Conservation (phyloP, 2,888 invertebrate genomes). For the Alsophila aescularia region DNA sequence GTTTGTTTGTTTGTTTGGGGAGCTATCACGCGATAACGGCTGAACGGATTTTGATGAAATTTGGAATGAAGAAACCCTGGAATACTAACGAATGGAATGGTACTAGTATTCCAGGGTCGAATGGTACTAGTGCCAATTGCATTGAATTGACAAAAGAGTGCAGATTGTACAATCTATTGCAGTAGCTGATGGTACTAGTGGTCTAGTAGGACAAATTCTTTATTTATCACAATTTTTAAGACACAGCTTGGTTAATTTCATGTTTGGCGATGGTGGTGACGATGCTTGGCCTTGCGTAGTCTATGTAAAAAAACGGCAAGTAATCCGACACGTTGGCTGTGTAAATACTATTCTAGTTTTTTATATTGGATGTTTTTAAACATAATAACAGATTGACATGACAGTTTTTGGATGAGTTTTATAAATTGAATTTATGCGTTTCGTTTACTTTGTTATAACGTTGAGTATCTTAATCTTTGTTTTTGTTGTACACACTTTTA, state of each 20-base stretch:
- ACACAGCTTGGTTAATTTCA: slow-evolving; percentile 70
- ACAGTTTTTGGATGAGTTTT: slow-evolving; percentile 17
- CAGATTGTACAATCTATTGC: too few species aligned
- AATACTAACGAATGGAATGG: too few species aligned
- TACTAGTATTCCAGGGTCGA: too few species aligned
- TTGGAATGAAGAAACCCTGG: too few species aligned
- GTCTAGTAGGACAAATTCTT: slow-evolving; percentile 52
- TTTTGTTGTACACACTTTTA: slow-evolving; percentile 1
- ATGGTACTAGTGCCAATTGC: too few species aligned
- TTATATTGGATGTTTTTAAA: slow-evolving; percentile 25
- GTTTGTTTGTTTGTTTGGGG: too few species aligned
- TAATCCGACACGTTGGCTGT: slow-evolving; percentile 27
- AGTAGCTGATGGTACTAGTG: too few species aligned
- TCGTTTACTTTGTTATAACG: neutral
- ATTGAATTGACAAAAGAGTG: too few species aligned
- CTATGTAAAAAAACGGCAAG: slow-evolving; percentile 42
- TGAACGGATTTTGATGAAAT: too few species aligned
- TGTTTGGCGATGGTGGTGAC: slow-evolving; percentile 61
- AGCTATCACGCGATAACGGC: too few species aligned
- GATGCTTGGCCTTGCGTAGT: slow-evolving; percentile 62
- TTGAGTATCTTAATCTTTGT: slow-evolving; percentile 10
- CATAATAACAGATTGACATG: slow-evolving; percentile 29
- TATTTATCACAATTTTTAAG: slow-evolving; percentile 63
- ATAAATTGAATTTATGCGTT: neutral
- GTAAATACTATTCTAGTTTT: slow-evolving; percentile 18